Conservation (phyloP, 2,888 invertebrate species). For the Pachydiplax longipennis region DNA sequence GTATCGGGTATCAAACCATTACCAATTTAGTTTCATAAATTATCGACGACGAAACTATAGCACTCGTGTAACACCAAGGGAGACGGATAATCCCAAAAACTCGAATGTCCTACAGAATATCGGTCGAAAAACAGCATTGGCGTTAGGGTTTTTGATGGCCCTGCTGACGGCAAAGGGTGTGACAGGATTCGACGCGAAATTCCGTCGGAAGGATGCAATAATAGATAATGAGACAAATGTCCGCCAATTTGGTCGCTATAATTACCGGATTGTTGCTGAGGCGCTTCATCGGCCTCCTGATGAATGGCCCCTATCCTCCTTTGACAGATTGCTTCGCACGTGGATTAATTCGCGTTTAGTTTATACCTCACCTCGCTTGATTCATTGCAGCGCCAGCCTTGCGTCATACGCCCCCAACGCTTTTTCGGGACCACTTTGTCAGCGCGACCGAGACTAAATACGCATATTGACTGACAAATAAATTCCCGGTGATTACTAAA, state of each 20-base stretch:
- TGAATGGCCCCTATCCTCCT: not conserved
- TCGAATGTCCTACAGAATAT: too few relatives aligned
- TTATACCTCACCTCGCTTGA: not conserved
- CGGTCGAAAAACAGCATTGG: too few relatives aligned
- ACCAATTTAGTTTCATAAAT: too few relatives aligned
- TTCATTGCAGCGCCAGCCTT: not conserved
- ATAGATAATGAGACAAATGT: slow-evolving; percentile 31
- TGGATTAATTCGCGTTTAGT: slow-evolving; percentile 12
- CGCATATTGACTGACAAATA: not conserved
- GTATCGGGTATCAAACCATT: too few relatives aligned
- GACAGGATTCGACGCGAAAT: not conserved
- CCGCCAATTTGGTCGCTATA: slow-evolving; percentile 21
- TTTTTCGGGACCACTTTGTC: not conserved
- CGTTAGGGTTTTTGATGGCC: too few relatives aligned
- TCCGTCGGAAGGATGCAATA: slow-evolving; percentile 12
- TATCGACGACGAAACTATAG: too few relatives aligned
- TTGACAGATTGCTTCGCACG: not conserved
- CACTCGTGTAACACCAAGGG: too few relatives aligned
- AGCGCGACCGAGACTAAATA: not conserved
- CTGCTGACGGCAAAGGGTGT: not conserved
- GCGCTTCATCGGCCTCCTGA: not conserved
- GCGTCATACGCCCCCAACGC: not conserved
- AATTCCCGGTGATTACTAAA: not conserved
- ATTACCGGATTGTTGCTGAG: slow-evolving; percentile 6
- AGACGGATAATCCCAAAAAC: too few relatives aligned